A percentile compares a stretch with the other conserved stretches of the same genome.
Conservation (phyloP, 2,113 vertebrate genomes). For the Atlantisia rogersi region DNA sequence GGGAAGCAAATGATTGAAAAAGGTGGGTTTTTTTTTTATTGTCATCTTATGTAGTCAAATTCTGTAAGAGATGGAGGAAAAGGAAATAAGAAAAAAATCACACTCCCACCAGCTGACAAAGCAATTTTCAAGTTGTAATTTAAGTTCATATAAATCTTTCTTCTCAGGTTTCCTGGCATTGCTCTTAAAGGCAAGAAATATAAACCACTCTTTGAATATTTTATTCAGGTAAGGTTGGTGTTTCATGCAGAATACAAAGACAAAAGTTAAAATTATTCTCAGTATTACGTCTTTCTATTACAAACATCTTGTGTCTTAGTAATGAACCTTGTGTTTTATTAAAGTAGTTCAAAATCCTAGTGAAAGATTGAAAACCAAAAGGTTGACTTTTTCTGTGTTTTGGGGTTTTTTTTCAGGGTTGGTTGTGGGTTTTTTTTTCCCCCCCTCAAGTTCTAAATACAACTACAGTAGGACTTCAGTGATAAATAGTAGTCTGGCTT, state of each 20-base stretch:
- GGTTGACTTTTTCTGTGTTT: not conserved
- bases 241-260: not conserved
- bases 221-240: constrained; percentile 83
- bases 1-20: not conserved
- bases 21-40: not conserved
- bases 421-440: not conserved
- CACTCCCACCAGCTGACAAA: not conserved
- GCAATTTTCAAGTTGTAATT: not conserved
- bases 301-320: not conserved
- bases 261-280: not conserved
- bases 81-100: not conserved
- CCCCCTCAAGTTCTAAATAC: not conserved
- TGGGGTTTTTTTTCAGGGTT: too few relatives aligned
- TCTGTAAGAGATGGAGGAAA: not conserved
- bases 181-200: constrained; percentile 92
- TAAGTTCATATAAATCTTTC: not conserved
- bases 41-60: not conserved
- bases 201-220: constrained; percentile 93
- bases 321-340: not conserved
- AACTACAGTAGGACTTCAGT: not conserved
- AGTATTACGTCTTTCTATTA: not conserved
- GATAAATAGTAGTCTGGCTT: not conserved
- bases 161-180: constrained; percentile 89
- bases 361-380: not conserved
- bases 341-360: not conserved